Base-by-base conservation (phyloP, 2,113 vertebrate species). In the Tor tambroides region DNA sequence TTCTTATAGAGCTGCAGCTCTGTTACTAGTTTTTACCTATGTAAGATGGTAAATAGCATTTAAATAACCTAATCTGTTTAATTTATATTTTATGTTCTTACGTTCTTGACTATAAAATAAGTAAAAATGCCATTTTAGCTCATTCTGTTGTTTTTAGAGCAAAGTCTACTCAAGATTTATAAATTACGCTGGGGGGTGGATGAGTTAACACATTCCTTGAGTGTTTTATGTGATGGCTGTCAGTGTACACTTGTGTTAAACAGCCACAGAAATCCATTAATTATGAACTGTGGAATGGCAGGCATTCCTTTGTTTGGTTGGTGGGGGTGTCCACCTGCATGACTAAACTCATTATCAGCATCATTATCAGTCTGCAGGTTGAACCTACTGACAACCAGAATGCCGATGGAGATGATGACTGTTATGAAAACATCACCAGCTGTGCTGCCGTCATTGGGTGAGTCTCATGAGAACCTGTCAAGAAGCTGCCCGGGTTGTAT, bases 251-350 rank as follows among this genome's bases (percentile, higher is more conserved):
- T 95, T 93, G 88, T 2, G 71, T 90, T 93, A 93, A 94, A 92
- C 89, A 92, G 72, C 91, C 12, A 89, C 92, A 91, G 92, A 93
- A 93, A 93, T 88, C 91, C 91, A 93, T 95, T 93, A 94, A 94
- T 95, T 94, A 94, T 94, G 92, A 92, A 79, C 75, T 90, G 91
- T 91, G 91, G 92, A 93, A 94, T 91, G 84, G 89, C 91, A 91
- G 92, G 90, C 91, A 93, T 95, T 91, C 91, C 90, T 91, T 78
- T 26, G 38, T 80, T 67, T 86, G 82, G 89, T 85, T 90, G 86
- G 63, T 87, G 86, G 41, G 84, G 90, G 90, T 49, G 46, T 85
- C 80, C 89, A 90, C 89, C 91, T 92, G 91, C 86, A 84, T 17
- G 8, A 65, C 67, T 77, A 43, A 23, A 76, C 35, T 75, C 69